Evolutionary conservation across 2,888 invertebrate species (phyloP).

Genomic region (Patella pellucida): DNA sequence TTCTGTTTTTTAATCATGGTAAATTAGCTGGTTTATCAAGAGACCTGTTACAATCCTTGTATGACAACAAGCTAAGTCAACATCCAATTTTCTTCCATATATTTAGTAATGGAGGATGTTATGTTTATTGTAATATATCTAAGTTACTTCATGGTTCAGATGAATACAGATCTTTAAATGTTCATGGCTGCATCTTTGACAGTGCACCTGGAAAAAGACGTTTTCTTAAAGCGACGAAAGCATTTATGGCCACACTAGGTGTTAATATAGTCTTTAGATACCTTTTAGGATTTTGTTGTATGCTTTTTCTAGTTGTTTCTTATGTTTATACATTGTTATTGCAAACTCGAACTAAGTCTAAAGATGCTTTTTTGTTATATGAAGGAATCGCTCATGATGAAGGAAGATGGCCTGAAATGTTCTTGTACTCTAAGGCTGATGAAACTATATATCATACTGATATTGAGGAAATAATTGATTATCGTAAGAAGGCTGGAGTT

Average conservation of each 20-base stretch:
- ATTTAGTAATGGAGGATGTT: slow-evolving; percentile 84
- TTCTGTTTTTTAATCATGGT: slow-evolving; percentile 77
- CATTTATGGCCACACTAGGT: slow-evolving; percentile 46
- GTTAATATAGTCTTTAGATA: slow-evolving; percentile 48
- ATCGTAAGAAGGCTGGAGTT: slow-evolving; percentile 75
- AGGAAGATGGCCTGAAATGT: slow-evolving; percentile 79
- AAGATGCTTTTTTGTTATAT: slow-evolving; percentile 43
- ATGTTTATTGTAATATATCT: slow-evolving; percentile 80
- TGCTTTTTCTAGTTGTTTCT: slow-evolving; percentile 44
- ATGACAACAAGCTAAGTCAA: slow-evolving; percentile 79
- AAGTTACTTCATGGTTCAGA: slow-evolving; percentile 71
- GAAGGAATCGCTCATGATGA: slow-evolving; percentile 73
- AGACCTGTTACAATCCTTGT: slow-evolving; percentile 78
- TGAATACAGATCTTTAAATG: slow-evolving; percentile 38
- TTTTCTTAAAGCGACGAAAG: slow-evolving; percentile 46
- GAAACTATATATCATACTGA: slow-evolving; percentile 79
- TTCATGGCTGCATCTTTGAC: slow-evolving; percentile 75
- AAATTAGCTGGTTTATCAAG: slow-evolving; percentile 78
- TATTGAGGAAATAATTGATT: slow-evolving; percentile 78
- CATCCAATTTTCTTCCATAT: slow-evolving; percentile 83
- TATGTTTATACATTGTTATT: slow-evolving; percentile 30
- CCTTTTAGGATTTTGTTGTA: slow-evolving; percentile 71
- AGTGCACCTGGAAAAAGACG: slow-evolving; percentile 77
- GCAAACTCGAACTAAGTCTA: slow-evolving; percentile 25
- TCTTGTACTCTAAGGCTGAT: slow-evolving; percentile 82